These are phyloP conservation scores for Passer domesticus DNA, from an alignment of 2,113 vertebrate species.

Conservation along the genomic window DNA sequence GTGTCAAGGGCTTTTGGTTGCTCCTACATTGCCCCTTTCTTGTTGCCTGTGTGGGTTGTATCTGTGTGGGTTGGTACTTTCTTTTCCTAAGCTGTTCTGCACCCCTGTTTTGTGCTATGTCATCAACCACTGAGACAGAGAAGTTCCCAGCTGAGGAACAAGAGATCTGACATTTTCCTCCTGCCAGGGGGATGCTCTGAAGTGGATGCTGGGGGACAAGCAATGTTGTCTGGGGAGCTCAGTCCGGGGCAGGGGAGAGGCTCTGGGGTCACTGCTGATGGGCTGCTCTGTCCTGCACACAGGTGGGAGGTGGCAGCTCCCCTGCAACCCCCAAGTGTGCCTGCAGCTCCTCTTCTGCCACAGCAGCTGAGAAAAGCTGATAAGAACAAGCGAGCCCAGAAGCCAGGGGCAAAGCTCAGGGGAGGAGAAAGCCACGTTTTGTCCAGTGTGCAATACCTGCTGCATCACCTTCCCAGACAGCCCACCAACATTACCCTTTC, in stretches of 20 bases:
- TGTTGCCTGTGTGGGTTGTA: background rate
- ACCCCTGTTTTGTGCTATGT: background rate
- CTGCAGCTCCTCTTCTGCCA: background rate
- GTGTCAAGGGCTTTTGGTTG: background rate
- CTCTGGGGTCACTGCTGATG: fast-evolving
- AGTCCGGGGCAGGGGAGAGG: background rate
- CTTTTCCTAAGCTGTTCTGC: background rate
- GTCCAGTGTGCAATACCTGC: background rate
- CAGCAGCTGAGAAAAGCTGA: background rate
- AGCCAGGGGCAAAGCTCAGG: background rate
- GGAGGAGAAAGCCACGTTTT: background rate
- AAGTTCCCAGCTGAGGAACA: background rate
- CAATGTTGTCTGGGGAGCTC: background rate
- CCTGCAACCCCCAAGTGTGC: fast-evolving
- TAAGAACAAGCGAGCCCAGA: background rate
- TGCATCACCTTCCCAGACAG: background rate
- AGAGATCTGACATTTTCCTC: background rate
- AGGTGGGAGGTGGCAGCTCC: background rate
- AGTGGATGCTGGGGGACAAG: background rate
- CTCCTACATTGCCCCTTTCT: background rate
- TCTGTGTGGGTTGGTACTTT: background rate
- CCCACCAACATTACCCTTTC: background rate
- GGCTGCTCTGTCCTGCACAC: background rate
- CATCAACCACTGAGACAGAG: background rate
- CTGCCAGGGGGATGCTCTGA: background rate